Evolutionary conservation across 1,140 invertebrate genomes (phyloP).

Genomic region (Solen grandis): DNA sequence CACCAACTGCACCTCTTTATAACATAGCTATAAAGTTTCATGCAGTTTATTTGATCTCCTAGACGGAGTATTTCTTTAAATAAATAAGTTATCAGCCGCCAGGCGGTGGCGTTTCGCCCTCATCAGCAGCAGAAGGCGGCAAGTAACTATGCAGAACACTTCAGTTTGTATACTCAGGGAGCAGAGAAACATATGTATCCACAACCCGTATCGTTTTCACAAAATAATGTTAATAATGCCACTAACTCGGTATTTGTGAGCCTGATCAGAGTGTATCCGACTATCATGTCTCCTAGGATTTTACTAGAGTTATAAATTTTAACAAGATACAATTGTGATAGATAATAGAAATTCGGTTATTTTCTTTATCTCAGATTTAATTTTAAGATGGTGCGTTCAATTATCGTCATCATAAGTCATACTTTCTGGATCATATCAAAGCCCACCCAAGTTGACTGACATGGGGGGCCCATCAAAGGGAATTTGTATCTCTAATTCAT

Average conservation of each 20-base stretch:
- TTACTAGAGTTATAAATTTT: conserved; percentile 38
- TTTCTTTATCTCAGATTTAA: conserved; percentile 52
- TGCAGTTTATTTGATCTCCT: conserved; percentile 50
- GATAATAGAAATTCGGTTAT: conserved; percentile 21
- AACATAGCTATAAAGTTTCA: conserved; percentile 46
- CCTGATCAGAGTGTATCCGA: conserved; percentile 27
- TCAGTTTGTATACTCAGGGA: neutral
- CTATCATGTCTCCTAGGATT: conserved; percentile 13
- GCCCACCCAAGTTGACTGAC: conserved; percentile 51
- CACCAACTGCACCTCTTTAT: conserved; percentile 22
- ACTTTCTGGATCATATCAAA: conserved; percentile 52
- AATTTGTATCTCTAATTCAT: neutral
- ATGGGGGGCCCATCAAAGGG: conserved; percentile 23
- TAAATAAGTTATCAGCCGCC: conserved; percentile 19
- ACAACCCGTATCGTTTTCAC: conserved; percentile 43
- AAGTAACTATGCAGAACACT: neutral
- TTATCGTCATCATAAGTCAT: conserved; percentile 57
- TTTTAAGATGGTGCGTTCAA: conserved; percentile 53
- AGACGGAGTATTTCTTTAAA: conserved; percentile 30
- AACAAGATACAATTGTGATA: conserved; percentile 40
- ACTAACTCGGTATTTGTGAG: conserved; percentile 19
- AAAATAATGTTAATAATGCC: conserved; percentile 43
- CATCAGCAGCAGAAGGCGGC: neutral
- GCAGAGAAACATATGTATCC: too few relatives aligned
- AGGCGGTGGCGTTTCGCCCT: neutral